Percentiles rank a stretch among this genome's conserved stretches.
These are phyloP conservation scores for Ferdinandea cuprea DNA, from an alignment of 2,888 invertebrate genomes.

Conservation along the genomic window DNA sequence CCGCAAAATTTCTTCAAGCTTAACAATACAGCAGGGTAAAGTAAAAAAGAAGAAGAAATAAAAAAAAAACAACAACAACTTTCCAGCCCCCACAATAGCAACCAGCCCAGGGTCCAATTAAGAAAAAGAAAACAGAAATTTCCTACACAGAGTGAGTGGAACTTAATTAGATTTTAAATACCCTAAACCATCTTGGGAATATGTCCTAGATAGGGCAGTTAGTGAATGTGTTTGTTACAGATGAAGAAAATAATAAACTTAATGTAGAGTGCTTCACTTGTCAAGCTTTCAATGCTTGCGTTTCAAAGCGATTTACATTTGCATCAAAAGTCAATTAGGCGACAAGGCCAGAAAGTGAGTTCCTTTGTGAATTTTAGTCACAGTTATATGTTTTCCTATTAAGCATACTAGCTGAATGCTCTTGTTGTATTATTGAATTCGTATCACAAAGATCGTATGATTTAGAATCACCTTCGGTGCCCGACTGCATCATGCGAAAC, in stretches of 20 bases:
- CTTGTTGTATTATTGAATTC: too few species aligned
- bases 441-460: too few species aligned
- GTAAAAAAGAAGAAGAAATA: not conserved
- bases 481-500: too few species aligned
- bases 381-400: too few species aligned
- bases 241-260: conserved; percentile 56
- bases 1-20: conserved; percentile 64
- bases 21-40: conserved; percentile 30
- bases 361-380: too few species aligned
- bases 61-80: too few species aligned
- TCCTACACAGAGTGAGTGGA: conserved; percentile 54
- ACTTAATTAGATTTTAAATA: conserved; percentile 74
- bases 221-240: conserved; percentile 59
- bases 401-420: too few species aligned
- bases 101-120: conserved; percentile 60
- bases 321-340: conserved; percentile 48
- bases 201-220: conserved; percentile 65
- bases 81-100: conserved; percentile 12
- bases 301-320: conserved; percentile 25
- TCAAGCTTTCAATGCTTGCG: conserved; percentile 27
- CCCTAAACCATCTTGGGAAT: conserved; percentile 67
- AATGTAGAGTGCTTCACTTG: conserved; percentile 37
- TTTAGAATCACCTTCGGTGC: too few species aligned
- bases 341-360: conserved; percentile 1
- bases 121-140: conserved; percentile 69